Percentiles rank a stretch among this genome's conserved stretches.
phyloP scores from a whole-genome alignment of 1,140 invertebrate species.

The Mylabris phalerata region DNA sequence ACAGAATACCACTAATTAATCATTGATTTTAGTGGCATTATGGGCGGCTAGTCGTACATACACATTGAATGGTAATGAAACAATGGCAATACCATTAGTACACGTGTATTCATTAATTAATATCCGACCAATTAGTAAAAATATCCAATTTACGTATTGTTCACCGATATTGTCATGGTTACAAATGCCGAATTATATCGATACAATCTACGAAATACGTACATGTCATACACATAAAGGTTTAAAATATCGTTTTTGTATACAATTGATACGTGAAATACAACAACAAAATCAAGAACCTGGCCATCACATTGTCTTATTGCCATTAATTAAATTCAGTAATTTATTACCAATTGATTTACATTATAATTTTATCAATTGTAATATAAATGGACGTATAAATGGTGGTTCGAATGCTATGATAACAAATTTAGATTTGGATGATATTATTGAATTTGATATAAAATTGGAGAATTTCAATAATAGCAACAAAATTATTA shows the following conservation, averaged over 20 bases:
- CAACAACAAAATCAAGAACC: conserved; percentile 64
- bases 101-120: conserved; percentile 56
- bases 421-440: conserved; percentile 52
- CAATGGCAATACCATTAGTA: conserved; percentile 57
- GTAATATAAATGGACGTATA: conserved; percentile 51
- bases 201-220: conserved; percentile 48
- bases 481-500: conserved; percentile 54
- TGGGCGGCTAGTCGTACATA: conserved; percentile 31
- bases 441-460: conserved; percentile 60
- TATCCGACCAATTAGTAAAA: conserved; percentile 39
- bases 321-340: conserved; percentile 74
- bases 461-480: conserved; percentile 78
- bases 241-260: conserved; percentile 57
- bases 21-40: conserved; percentile 6
- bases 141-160: conserved; percentile 52
- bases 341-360: conserved; percentile 73
- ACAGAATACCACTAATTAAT: too few species aligned
- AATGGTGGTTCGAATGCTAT: conserved; percentile 43
- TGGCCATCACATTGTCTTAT: conserved; percentile 76
- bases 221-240: conserved; percentile 44
- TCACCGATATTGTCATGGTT: conserved; percentile 59
- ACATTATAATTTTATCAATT: conserved; percentile 48
- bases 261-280: conserved; percentile 68
- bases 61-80: conserved; percentile 35
- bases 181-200: conserved; percentile 50